Base-by-base conservation (phyloP, 2,113 vertebrate genomes). In the Ameiurus melas region DNA sequence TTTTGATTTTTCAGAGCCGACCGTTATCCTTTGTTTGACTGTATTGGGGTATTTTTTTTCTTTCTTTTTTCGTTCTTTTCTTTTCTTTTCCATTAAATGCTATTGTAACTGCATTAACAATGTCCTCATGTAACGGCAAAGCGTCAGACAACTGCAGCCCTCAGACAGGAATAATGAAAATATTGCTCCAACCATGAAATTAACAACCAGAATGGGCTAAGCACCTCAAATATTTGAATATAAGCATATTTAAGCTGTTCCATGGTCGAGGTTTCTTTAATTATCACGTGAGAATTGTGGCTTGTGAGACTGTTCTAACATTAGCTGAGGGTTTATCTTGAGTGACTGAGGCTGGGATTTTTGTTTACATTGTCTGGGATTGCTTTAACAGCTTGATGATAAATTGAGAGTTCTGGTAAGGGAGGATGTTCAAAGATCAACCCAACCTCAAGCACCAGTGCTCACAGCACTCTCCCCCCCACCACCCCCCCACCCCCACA, bases 311-410 rank as follows among this genome's bases (percentile, higher is more conserved):
- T 57, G 51, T 57, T 80, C n/a, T 9, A 33, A n/a, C 17, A 57
- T 80, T n/a, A 53, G 43, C 47, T 57, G 51, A 57, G 17, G 17
- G 78, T 79, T 79, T 79, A 79, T 53, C 77, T 79, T 79, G 30
- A 79, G 51, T 55, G 47, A 79, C 53, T 30, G 53, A 10, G 78
- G 16, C 51, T 80, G 78, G 78, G 47, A 55, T 57, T 82, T 81
- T 25, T 82, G 80, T 82, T 58, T 51, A 78, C n/a, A 20, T 82
- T 82, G 80, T 57, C 80, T 82, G 80, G 30, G 30, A 60, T 39
- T 82, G 20, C 4, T 12, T 58, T 82, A 25, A 82, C 9, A 33
- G 30, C 30, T 78, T 78, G 27, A 78, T 78, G 85, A 78, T 62
- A 36, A 71, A 85, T 57, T 77, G n/a, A 62, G 55, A 51, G 47